Percentiles rank a stretch among this genome's conserved stretches.
Evolutionary conservation across 2,797 vertebrate genomes (phyloP).

Genomic region (Poecile montanus): DNA sequence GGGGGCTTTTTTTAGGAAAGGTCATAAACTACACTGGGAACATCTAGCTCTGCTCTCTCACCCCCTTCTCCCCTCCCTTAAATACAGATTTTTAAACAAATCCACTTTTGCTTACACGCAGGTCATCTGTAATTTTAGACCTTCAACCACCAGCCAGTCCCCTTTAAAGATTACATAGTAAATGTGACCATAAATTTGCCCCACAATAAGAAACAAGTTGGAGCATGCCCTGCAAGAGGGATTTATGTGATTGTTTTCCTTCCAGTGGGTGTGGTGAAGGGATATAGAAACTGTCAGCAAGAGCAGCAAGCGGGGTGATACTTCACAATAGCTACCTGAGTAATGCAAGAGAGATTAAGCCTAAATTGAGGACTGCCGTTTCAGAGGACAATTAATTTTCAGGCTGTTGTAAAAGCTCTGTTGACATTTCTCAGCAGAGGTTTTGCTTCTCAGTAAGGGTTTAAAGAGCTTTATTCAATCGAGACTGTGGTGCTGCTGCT

Average conservation of each 20-base stretch:
- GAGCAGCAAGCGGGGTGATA: conserved; percentile 40
- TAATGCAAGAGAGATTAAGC: conserved; percentile 51
- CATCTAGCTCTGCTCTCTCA: conserved; percentile 16
- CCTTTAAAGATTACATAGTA: conserved; percentile 49
- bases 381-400: conserved; percentile 57
- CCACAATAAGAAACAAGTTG: conserved; percentile 53
- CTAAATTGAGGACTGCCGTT: conserved; percentile 52
- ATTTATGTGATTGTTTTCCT: conserved; percentile 70
- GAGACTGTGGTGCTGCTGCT: background rate
- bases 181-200: conserved; percentile 45
- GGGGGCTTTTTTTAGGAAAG: background rate
- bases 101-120: conserved; percentile 50
- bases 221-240: conserved; percentile 54
- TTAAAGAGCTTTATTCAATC: conserved; percentile 9
- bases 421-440: conserved; percentile 54
- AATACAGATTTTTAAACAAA: conserved; percentile 51
- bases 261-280: conserved; percentile 48
- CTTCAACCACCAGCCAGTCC: conserved; percentile 43
- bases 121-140: conserved; percentile 72
- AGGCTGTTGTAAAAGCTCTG: conserved; percentile 23
- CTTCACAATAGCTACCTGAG: conserved; percentile 61
- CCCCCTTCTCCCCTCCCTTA: background rate
- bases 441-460: background rate
- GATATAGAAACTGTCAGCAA: conserved; percentile 37
- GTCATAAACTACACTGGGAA: conserved; percentile 51